A percentile compares a stretch with the other conserved stretches of the same genome.
Evolutionary conservation across 2,797 vertebrate species (phyloP).

Genomic region (Siniperca obscura): DNA sequence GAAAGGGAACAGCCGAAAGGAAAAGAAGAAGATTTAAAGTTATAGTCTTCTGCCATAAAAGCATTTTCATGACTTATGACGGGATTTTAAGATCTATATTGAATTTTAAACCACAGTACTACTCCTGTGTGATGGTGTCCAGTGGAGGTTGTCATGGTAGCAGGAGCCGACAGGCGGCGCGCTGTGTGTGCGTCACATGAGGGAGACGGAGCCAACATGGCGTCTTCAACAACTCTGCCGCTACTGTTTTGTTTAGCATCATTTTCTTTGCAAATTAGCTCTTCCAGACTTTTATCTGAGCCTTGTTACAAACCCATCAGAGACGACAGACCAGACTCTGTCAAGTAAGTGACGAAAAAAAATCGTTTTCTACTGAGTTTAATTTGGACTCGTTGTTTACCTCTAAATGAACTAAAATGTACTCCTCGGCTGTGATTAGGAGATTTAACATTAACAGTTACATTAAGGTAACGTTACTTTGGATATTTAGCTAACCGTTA

Average conservation of each 20-base stretch:
- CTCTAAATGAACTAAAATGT: background rate
- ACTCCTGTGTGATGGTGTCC: too few species aligned
- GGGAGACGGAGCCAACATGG: slow-evolving; percentile 70
- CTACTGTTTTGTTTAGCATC: slow-evolving; percentile 56
- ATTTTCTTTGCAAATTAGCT: background rate
- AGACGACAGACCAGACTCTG: slow-evolving; percentile 65
- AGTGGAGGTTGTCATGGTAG: background rate
- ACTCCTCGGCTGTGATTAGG: background rate
- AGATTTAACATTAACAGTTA: background rate
- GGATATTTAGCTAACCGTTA: background rate
- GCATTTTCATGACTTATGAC: too few species aligned
- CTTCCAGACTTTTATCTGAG: slow-evolving; percentile 31
- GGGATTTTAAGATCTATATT: too few species aligned
- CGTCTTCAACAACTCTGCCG: background rate
- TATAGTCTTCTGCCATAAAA: too few species aligned
- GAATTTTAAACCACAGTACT: too few species aligned
- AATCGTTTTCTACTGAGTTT: background rate
- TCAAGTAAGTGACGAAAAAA: slow-evolving; percentile 62
- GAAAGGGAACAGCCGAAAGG: too few species aligned
- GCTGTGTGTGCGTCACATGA: background rate
- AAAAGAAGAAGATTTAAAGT: too few species aligned
- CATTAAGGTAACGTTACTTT: background rate
- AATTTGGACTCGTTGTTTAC: background rate
- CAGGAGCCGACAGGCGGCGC: slow-evolving; percentile 48
- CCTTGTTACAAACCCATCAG: slow-evolving; percentile 79